phyloP scores from a whole-genome alignment of 2,113 vertebrate genomes.

The Nipponia nippon region DNA sequence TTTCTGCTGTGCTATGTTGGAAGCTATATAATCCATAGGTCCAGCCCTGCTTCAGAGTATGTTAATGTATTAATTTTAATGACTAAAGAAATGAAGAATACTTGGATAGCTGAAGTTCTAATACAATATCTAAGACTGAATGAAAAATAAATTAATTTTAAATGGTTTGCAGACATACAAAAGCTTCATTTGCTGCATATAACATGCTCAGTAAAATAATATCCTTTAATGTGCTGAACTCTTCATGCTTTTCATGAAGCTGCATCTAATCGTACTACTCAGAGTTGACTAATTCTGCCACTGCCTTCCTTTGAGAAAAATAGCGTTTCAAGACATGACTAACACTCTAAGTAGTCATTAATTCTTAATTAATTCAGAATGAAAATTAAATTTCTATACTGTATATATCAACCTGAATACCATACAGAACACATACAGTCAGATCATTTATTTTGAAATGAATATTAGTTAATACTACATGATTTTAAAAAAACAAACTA shows the following conservation, averaged over 20 bases:
- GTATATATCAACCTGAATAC: constrained; percentile 43
- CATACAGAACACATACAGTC: not conserved
- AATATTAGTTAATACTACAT: constrained; percentile 22
- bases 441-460: constrained; percentile 2
- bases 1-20: not conserved
- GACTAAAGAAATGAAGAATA: not conserved
- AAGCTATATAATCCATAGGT: not conserved
- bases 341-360: constrained; percentile 70
- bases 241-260: constrained; percentile 15
- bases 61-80: not conserved
- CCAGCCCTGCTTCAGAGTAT: not conserved
- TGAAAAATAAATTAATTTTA: constrained; percentile 55
- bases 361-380: constrained; percentile 71
- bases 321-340: constrained; percentile 63
- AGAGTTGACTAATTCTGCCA: constrained; percentile 56
- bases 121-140: constrained; percentile 21
- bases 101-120: not conserved
- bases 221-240: constrained; percentile 54
- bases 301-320: constrained; percentile 59
- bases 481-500: not conserved
- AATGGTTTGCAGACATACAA: constrained; percentile 44
- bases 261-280: constrained; percentile 57
- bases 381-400: constrained; percentile 63
- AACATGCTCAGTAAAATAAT: constrained; percentile 54
- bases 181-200: constrained; percentile 12